phyloP scores from a whole-genome alignment of 2,797 vertebrate genomes.

The Poecile montanus region DNA sequence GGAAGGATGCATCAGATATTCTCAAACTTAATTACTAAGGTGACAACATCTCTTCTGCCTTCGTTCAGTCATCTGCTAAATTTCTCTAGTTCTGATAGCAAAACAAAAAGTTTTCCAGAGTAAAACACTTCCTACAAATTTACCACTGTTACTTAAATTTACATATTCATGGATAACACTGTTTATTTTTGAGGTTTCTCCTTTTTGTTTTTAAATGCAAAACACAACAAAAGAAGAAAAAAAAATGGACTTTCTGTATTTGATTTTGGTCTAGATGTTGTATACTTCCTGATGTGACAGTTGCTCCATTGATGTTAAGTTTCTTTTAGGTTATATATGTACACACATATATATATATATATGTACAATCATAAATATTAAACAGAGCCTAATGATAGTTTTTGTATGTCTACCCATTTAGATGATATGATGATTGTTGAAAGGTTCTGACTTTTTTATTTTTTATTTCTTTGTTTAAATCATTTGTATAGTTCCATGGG shows the following conservation, averaged over 20 bases:
- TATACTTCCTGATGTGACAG: not conserved
- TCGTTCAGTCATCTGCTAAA: not conserved
- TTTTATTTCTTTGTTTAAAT: not conserved
- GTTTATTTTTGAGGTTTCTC: not conserved
- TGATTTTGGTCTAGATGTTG: not conserved
- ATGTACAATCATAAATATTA: not conserved
- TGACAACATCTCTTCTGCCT: not conserved
- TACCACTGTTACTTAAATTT: not conserved
- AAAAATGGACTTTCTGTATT: not conserved
- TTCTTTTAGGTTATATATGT: not conserved
- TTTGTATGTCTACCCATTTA: not conserved
- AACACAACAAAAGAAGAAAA: not conserved
- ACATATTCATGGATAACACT: not conserved
- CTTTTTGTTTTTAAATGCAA: not conserved
- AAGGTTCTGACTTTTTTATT: not conserved
- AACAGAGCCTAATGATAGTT: not conserved
- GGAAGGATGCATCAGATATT: not conserved
- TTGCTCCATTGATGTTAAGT: not conserved
- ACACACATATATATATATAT: too few relatives aligned
- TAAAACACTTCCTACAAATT: not conserved
- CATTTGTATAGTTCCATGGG: rapidly evolving
- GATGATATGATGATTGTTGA: not conserved
- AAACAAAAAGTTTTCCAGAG: not conserved
- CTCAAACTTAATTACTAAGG: not conserved
- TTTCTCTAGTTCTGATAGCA: not conserved